Percentiles rank a stretch among this genome's conserved stretches.
phyloP scores from a whole-genome alignment of 2,113 vertebrate genomes.

The Hippocampus abdominalis region DNA sequence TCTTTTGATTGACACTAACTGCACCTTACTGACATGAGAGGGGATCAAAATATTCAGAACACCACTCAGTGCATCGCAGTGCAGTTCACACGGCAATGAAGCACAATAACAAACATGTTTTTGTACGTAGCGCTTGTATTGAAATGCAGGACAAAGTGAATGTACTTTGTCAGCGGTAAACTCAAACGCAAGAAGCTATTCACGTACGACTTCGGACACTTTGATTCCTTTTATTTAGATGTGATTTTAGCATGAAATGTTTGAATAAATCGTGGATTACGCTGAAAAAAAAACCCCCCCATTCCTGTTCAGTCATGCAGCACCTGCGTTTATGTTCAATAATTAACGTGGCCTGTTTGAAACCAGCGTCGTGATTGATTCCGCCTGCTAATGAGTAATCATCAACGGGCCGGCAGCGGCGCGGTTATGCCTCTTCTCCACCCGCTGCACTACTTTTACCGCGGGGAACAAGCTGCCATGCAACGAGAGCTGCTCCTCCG shows the following conservation, averaged over 20 bases:
- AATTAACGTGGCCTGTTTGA: neutral
- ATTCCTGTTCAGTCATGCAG: neutral
- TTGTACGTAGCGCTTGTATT: neutral
- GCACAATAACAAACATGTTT: neutral
- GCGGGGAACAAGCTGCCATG: conserved; percentile 25
- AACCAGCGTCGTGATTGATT: neutral
- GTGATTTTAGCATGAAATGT: neutral
- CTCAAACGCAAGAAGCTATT: conserved; percentile 1
- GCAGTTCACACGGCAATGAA: no score
- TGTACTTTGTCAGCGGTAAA: conserved; percentile 21
- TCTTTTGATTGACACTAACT: neutral
- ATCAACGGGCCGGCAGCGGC: conserved; percentile 12
- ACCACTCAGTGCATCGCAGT: neutral
- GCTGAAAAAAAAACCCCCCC: no score
- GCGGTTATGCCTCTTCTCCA: conserved; percentile 14
- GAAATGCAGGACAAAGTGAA: conserved; percentile 6
- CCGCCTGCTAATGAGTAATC: conserved; percentile 5
- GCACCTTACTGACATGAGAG: neutral
- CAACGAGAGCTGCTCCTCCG: conserved; percentile 18
- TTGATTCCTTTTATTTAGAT: neutral
- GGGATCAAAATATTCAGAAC: neutral
- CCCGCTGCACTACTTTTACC: conserved; percentile 21
- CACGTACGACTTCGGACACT: neutral
- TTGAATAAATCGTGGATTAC: neutral
- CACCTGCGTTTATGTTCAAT: neutral